These are phyloP conservation scores for Oopsacas minuta DNA, from an alignment of 37 sponge, comb jelly and placozoan species.

Conservation along the genomic window DNA sequence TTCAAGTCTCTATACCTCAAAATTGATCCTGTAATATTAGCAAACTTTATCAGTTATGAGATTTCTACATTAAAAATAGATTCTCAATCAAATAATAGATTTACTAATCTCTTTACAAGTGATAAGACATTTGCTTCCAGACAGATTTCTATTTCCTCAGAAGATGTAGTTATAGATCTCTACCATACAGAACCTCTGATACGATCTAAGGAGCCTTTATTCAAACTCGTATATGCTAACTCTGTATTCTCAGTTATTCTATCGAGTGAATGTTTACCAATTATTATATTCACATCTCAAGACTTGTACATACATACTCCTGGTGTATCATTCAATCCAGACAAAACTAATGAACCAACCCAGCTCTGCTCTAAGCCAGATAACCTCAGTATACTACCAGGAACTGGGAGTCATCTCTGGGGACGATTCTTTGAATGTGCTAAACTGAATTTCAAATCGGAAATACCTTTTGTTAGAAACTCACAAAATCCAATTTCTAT, in stretches of 20 bases:
- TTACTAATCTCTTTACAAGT: neutral
- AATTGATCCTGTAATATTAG: neutral
- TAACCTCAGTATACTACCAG: neutral
- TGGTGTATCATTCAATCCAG: neutral
- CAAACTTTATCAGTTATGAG: neutral
- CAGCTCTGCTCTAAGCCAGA: neutral
- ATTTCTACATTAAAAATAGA: neutral
- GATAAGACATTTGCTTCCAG: neutral
- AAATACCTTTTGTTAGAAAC: neutral
- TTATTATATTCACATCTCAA: neutral
- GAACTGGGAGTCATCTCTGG: neutral
- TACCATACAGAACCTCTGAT: neutral
- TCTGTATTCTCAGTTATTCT: neutral
- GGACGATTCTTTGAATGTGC: neutral
- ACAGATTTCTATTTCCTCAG: neutral
- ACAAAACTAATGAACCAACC: neutral
- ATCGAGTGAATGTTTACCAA: neutral
- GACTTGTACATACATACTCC: neutral
- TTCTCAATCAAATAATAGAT: neutral
- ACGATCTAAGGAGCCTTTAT: neutral
- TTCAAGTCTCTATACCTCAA: neutral
- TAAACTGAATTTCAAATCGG: neutral
- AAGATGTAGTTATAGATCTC: neutral
- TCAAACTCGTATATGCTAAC: neutral
- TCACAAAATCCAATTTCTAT: neutral